Evolutionary conservation across 2,888 invertebrate genomes (phyloP).

Genomic region (Pomacea canaliculata): DNA sequence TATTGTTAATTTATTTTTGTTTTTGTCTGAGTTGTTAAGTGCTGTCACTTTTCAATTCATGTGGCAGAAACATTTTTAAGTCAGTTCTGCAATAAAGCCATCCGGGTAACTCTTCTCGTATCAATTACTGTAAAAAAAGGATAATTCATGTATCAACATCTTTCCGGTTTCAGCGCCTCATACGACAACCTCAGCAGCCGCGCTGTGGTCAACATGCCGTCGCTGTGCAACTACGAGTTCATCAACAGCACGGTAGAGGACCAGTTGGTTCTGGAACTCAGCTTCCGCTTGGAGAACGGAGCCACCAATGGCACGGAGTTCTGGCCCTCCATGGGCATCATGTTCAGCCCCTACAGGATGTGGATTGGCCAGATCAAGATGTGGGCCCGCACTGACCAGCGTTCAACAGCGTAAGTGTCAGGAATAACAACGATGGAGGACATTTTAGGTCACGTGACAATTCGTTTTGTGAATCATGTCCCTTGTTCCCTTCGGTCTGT

Average conservation of each 20-base stretch:
- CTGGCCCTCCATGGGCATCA: slow-evolving; percentile 45
- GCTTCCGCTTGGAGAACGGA: slow-evolving; percentile 30
- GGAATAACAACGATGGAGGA: neutral
- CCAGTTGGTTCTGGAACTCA: slow-evolving; percentile 36
- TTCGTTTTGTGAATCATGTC: no score
- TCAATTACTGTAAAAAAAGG: no score
- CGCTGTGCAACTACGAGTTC: slow-evolving; percentile 45
- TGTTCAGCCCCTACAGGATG: slow-evolving; percentile 42
- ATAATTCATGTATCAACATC: no score
- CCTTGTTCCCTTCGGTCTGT: no score
- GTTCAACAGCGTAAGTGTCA: slow-evolving; percentile 2
- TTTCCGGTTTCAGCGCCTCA: no score
- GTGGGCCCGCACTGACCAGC: slow-evolving; percentile 1
- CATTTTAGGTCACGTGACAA: no score
- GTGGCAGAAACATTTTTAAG: no score
- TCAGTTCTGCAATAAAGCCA: no score
- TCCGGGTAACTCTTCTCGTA: no score
- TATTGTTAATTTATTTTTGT: no score
- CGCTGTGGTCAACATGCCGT: slow-evolving; percentile 39
- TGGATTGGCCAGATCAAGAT: slow-evolving; percentile 47
- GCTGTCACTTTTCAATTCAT: no score
- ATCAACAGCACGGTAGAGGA: slow-evolving; percentile 37
- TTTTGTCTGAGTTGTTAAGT: no score
- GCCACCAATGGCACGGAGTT: slow-evolving; percentile 33
- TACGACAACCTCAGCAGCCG: slow-evolving; percentile 32